phyloP scores from a whole-genome alignment of 2,113 vertebrate genomes.

The Macaca fascicularis region T2T-MFA8v1.1 NC_088386.1:43181501-43182000 shows the following conservation, averaged over 20 bases:
- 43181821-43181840: slow-evolving; percentile 40
- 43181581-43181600: slow-evolving; percentile 81
- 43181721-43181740: slow-evolving; percentile 67
- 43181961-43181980: neutral
- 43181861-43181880: slow-evolving; percentile 65
- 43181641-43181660: neutral
- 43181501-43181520: slow-evolving; percentile 79
- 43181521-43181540: slow-evolving; percentile 80
- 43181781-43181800: slow-evolving; percentile 70
- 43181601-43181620: slow-evolving; percentile 81
- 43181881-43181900: slow-evolving; percentile 62
- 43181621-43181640: slow-evolving; percentile 72
- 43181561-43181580: slow-evolving; percentile 81
- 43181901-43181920: slow-evolving; percentile 58
- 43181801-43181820: slow-evolving; percentile 53
- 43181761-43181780: slow-evolving; percentile 61
- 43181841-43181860: slow-evolving; percentile 15
- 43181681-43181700: slow-evolving; percentile 52
- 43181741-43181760: slow-evolving; percentile 65
- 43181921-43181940: slow-evolving; percentile 54
- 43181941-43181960: slow-evolving; percentile 54
- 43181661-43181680: neutral
- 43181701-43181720: slow-evolving; percentile 54
- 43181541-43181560: slow-evolving; percentile 81
- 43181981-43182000: neutral